These are phyloP conservation scores for Peromyscus nudipes DNA, from an alignment of 2,797 vertebrate genomes.

Conservation along the genomic window DNA sequence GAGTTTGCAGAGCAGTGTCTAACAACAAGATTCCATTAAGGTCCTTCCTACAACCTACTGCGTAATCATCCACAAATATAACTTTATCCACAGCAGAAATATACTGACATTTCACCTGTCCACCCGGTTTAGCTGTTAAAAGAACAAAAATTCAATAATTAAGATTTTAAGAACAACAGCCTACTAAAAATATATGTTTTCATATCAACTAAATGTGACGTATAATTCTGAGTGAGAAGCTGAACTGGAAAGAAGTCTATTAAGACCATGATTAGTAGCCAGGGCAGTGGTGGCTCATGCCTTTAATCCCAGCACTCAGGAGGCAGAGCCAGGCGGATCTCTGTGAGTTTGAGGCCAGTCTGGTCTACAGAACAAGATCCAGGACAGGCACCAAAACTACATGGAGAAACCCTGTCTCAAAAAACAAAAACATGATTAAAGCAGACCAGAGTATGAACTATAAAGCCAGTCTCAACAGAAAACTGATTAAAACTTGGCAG, in stretches of 20 bases:
- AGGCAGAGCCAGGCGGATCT: too few species aligned
- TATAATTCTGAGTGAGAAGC: not conserved
- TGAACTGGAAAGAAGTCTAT: not conserved
- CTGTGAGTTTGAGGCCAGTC: too few species aligned
- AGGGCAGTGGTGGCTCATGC: too few species aligned
- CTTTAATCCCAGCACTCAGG: too few species aligned
- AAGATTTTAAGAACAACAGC: constrained; percentile 56
- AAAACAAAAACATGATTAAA: not conserved
- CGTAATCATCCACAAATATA: constrained; percentile 98
- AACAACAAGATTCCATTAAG: constrained; percentile 98
- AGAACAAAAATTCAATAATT: constrained; percentile 74
- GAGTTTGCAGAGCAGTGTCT: constrained; percentile 98
- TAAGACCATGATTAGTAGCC: not conserved
- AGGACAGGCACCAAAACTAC: too few species aligned
- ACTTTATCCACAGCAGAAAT: constrained; percentile 99
- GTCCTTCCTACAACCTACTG: constrained; percentile 99
- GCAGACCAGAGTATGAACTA: constrained; percentile 5
- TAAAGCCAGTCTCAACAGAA: constrained; percentile 18
- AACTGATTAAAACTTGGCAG: constrained; percentile 52
- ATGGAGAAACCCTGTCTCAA: too few species aligned
- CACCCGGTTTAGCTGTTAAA: constrained; percentile 96
- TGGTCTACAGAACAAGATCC: too few species aligned
- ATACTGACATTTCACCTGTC: constrained; percentile 98
- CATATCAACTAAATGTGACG: not conserved
- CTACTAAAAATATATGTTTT: constrained; percentile 56